These are phyloP conservation scores for Conus betulinus DNA, from an alignment of 1,140 invertebrate species.

Conservation along the genomic window DNA sequence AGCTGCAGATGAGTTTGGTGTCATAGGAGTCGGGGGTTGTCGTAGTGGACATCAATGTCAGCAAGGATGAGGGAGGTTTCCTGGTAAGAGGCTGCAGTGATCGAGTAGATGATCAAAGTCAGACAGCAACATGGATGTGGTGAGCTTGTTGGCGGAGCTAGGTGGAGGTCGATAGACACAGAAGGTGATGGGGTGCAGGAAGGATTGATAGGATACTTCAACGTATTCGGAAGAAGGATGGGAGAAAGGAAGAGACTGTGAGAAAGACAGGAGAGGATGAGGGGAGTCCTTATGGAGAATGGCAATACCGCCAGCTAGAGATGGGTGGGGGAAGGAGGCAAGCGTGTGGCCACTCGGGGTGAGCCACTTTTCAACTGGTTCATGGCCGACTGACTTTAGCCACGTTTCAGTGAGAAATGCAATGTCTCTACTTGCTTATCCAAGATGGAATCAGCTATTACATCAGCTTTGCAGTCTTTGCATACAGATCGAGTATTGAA, in stretches of 20 bases:
- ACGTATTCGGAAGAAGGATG: not conserved
- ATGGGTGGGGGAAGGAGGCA: not conserved
- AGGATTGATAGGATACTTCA: not conserved
- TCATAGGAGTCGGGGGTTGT: too few relatives aligned
- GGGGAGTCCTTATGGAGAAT: not conserved
- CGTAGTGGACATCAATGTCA: too few relatives aligned
- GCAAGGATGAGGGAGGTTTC: too few relatives aligned
- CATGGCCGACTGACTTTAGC: not conserved
- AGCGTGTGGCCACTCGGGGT: not conserved
- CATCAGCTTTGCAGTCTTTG: not conserved
- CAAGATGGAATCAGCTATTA: not conserved
- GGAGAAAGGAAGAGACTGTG: not conserved
- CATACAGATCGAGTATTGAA: not conserved
- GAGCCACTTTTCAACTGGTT: not conserved
- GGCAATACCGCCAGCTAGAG: not conserved
- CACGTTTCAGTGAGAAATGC: not conserved
- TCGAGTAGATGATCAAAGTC: too few relatives aligned
- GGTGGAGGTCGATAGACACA: too few relatives aligned
- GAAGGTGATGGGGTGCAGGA: not conserved
- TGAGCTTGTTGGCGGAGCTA: too few relatives aligned
- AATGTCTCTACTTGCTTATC: not conserved
- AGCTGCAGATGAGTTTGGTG: too few relatives aligned
- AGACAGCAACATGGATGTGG: too few relatives aligned
- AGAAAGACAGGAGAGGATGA: conserved; percentile 1
- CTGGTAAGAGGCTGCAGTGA: too few relatives aligned